A percentile compares a stretch with the other conserved stretches of the same genome.
Conservation (phyloP, 2,113 vertebrate species). For the Pardalotus punctatus region DNA sequence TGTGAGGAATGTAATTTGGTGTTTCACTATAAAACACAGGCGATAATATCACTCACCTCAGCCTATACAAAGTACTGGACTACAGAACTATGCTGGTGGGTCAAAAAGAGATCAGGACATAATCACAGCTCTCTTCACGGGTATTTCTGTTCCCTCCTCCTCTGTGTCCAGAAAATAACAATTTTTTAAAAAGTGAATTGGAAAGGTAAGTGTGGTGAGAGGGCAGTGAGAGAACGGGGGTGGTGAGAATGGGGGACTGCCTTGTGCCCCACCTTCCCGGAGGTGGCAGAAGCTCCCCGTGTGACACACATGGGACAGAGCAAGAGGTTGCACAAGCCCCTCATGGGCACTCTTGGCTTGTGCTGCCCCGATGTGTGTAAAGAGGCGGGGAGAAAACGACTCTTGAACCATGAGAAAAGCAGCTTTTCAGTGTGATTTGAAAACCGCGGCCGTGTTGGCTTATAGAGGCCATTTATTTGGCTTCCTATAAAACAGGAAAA, state of each 20-base stretch:
- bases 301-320: accelerated
- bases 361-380: neutral
- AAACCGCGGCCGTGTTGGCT: neutral
- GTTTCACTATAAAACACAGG: neutral
- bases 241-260: neutral
- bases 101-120: neutral
- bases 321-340: neutral
- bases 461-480: neutral
- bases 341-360: accelerated
- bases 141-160: neutral
- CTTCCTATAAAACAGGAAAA: conserved; percentile 19
- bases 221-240: accelerated
- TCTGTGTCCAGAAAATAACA: neutral
- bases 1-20: neutral
- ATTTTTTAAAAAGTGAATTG: neutral
- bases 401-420: neutral
- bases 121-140: neutral
- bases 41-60: neutral
- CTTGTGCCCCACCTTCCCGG: neutral
- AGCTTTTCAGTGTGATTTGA: neutral
- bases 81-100: neutral
- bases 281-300: neutral
- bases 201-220: neutral
- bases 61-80: neutral
- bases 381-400: neutral